phyloP scores from a whole-genome alignment of 2,888 invertebrate genomes.

The Julus scanicus region DNA sequence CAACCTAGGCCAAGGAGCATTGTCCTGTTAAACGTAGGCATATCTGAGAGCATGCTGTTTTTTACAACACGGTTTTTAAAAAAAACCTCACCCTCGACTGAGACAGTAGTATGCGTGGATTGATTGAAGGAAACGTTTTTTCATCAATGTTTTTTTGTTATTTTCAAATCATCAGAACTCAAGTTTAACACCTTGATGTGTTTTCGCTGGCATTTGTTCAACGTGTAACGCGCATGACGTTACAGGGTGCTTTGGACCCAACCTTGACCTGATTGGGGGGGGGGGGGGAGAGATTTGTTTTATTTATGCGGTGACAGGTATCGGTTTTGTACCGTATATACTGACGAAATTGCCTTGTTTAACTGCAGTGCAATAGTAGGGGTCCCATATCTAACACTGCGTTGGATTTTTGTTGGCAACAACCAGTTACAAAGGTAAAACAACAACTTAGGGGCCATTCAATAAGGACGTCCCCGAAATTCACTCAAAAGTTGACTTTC shows the following conservation, averaged over 20 bases:
- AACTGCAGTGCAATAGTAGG: not conserved
- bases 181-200: not conserved
- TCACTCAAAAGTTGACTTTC: no score
- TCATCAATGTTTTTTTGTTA: not conserved
- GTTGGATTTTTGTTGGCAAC: no score
- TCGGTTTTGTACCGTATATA: not conserved
- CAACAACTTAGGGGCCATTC: no score
- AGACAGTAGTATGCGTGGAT: not conserved
- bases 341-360: not conserved
- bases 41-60: conserved; percentile 7
- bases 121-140: not conserved
- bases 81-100: not conserved
- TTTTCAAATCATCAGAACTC: not conserved
- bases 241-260: not conserved
- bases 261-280: not conserved
- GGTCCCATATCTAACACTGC: no score
- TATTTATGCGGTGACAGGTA: not conserved
- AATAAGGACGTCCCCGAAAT: no score
- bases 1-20: conserved; percentile 30
- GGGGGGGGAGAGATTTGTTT: no score
- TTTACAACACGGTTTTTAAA: not conserved
- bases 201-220: not conserved
- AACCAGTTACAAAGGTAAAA: no score
- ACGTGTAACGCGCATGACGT: not conserved
- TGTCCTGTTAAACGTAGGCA: conserved; percentile 13